phyloP scores from a whole-genome alignment of 53 echinoderm and acorn worm genomes.

The Pentamera pediparva region DNA sequence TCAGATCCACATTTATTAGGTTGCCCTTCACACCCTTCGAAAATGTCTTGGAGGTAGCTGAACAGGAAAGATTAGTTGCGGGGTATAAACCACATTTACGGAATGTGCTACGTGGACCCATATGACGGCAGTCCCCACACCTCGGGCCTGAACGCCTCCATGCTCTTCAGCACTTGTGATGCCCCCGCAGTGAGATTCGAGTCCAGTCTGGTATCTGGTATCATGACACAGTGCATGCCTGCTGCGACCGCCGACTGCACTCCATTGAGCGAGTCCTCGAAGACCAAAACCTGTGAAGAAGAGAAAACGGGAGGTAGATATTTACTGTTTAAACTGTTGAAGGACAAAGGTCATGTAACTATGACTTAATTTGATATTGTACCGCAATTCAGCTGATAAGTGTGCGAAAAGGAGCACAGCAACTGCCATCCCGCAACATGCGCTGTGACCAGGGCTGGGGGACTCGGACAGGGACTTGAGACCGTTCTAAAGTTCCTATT shows the following conservation, averaged over 20 bases:
- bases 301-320: not conserved
- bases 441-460: not conserved
- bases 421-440: not conserved
- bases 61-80: too few relatives aligned
- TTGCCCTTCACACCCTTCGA: too few relatives aligned
- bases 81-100: not conserved
- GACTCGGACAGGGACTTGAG: too few relatives aligned
- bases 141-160: slow-evolving; percentile 68
- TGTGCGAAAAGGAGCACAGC: not conserved
- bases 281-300: slow-evolving; percentile 68
- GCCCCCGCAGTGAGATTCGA: slow-evolving; percentile 42
- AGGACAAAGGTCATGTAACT: too few relatives aligned
- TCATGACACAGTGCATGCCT: slow-evolving; percentile 72
- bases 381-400: not conserved
- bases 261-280: slow-evolving; percentile 83
- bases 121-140: slow-evolving; percentile 93
- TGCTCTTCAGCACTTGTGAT: slow-evolving; percentile 41
- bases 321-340: too few relatives aligned
- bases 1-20: too few relatives aligned
- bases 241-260: slow-evolving; percentile 68
- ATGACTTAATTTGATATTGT: not conserved
- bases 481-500: too few relatives aligned
- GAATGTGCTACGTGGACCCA: not conserved
- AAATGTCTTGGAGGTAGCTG: too few relatives aligned
- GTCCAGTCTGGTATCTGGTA: slow-evolving; percentile 69